These are phyloP conservation scores for Napeogenes sylphis DNA, from an alignment of 2,888 invertebrate genomes.

Conservation along the genomic window DNA sequence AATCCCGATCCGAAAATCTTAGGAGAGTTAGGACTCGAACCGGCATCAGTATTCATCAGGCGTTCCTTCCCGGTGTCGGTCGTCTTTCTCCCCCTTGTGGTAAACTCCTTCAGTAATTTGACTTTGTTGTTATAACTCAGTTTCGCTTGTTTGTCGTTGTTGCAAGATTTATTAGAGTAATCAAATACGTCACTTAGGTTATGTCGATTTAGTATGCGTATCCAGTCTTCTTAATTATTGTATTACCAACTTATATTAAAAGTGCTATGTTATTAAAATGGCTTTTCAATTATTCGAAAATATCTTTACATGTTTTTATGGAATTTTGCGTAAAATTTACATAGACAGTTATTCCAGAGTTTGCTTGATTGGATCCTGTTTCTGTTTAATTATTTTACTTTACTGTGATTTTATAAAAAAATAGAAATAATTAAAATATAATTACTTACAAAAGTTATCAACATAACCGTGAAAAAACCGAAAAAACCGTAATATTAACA, in stretches of 20 bases:
- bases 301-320: too few species aligned
- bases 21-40: slow-evolving; percentile 64
- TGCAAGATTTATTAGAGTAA: slow-evolving; percentile 73
- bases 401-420: too few species aligned
- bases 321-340: too few species aligned
- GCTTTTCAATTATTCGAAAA: neutral
- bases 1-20: slow-evolving; percentile 77
- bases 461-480: too few species aligned
- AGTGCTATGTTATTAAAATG: neutral
- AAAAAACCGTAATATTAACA: too few species aligned
- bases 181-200: slow-evolving; percentile 58
- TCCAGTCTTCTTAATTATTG: neutral
- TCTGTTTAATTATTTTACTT: too few species aligned
- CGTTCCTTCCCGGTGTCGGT: slow-evolving; percentile 66
- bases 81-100: slow-evolving; percentile 54
- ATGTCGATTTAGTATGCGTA: slow-evolving; percentile 27
- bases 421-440: too few species aligned
- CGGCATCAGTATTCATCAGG: slow-evolving; percentile 67
- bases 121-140: slow-evolving; percentile 78
- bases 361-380: too few species aligned
- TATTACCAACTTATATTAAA: neutral
- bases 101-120: slow-evolving; percentile 76
- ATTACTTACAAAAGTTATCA: too few species aligned
- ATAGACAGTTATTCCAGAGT: too few species aligned
- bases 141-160: slow-evolving; percentile 73